A percentile compares a stretch with the other conserved stretches of the same genome.
Evolutionary conservation across 2,113 vertebrate genomes (phyloP).

Genomic region (Leptosomus discolor): DNA sequence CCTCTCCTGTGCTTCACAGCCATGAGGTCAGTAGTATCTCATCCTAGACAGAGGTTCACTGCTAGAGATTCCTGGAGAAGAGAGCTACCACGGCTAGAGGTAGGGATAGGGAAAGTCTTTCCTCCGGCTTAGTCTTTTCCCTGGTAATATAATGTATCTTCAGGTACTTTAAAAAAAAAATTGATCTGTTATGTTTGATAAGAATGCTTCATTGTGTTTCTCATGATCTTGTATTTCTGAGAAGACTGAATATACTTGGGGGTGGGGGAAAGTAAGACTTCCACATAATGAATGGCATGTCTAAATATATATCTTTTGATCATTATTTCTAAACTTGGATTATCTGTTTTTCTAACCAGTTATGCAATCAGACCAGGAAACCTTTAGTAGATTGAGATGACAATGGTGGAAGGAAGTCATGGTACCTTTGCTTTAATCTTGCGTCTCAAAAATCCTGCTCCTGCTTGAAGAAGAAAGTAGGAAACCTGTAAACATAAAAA

Average conservation of each 20-base stretch:
- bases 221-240: not conserved
- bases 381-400: not conserved
- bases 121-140: not conserved
- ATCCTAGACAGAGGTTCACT: not conserved
- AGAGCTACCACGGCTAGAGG: not conserved
- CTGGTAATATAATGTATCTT: not conserved
- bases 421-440: not conserved
- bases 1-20: not conserved
- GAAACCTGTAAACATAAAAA: not conserved
- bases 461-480: not conserved
- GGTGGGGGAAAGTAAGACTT: not conserved
- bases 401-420: not conserved
- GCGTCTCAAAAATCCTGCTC: not conserved
- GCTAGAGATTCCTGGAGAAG: not conserved
- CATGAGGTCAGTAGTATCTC: not conserved
- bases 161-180: not conserved
- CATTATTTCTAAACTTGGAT: not conserved
- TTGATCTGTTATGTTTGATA: not conserved
- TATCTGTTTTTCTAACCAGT: not conserved
- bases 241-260: not conserved
- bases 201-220: not conserved
- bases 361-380: not conserved
- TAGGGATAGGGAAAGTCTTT: accelerated
- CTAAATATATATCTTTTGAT: not conserved
- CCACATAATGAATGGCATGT: not conserved